phyloP scores from a whole-genome alignment of 2,113 vertebrate species.

The Butorides virescens region DNA sequence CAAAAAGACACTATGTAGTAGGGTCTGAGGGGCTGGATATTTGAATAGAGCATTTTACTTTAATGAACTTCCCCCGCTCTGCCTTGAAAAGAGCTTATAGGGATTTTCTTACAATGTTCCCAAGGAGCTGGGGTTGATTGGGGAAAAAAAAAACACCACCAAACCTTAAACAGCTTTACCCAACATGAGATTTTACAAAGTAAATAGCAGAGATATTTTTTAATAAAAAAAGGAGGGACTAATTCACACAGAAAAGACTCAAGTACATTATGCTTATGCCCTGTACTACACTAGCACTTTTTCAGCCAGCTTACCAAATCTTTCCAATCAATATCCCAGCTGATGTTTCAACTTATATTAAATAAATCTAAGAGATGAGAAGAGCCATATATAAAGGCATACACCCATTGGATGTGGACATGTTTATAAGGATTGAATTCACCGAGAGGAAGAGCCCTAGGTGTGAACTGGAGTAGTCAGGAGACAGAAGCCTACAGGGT shows the following conservation, averaged over 20 bases:
- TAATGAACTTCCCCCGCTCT: not conserved
- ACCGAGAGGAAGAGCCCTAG: not conserved
- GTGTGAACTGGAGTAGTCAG: not conserved
- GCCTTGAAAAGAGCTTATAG: not conserved
- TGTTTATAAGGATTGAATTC: not conserved
- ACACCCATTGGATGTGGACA: not conserved
- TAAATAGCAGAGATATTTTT: not conserved
- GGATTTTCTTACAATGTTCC: not conserved
- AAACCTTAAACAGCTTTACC: not conserved
- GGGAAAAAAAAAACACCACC: accelerated
- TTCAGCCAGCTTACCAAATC: not conserved
- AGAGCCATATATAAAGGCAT: not conserved
- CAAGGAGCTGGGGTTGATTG: not conserved
- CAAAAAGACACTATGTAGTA: slow-evolving; percentile 1
- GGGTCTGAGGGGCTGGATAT: not conserved
- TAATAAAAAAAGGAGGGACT: not conserved
- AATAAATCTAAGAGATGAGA: not conserved
- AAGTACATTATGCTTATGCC: not conserved
- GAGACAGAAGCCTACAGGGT: not conserved
- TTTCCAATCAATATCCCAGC: not conserved
- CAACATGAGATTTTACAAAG: not conserved
- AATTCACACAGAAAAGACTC: not conserved
- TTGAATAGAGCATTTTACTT: slow-evolving; percentile 16
- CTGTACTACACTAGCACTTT: not conserved
- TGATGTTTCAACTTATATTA: not conserved